phyloP scores from a whole-genome alignment of 2,797 vertebrate genomes.

The Arctocebus calabarensis region DNA sequence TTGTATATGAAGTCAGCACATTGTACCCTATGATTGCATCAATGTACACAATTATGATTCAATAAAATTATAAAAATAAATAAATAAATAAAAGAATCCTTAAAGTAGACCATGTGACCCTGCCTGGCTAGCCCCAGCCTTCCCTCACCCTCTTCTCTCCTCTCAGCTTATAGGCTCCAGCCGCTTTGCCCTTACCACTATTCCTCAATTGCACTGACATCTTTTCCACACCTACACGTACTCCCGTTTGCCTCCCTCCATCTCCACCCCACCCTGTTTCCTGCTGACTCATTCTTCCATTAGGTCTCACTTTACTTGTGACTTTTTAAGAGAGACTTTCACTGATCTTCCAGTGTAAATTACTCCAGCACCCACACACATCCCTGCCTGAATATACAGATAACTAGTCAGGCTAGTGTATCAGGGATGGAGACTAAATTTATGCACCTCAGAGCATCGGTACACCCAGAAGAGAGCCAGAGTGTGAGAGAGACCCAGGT shows the following conservation, averaged over 20 bases:
- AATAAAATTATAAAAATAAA: no score
- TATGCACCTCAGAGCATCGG: not conserved
- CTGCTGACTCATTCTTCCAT: not conserved
- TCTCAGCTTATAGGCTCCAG: not conserved
- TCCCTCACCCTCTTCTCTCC: not conserved
- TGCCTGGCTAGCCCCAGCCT: not conserved
- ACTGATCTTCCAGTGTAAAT: not conserved
- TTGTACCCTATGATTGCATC: no score
- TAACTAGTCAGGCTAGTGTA: not conserved
- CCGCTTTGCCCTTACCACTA: not conserved
- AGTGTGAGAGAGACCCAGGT: not conserved
- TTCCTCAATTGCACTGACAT: not conserved
- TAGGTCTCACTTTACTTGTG: not conserved
- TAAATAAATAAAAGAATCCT: not conserved
- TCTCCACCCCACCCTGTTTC: no score
- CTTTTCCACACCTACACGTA: not conserved
- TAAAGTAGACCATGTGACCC: not conserved
- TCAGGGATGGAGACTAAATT: not conserved
- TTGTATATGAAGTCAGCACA: no score
- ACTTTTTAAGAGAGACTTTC: not conserved
- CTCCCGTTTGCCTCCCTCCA: not conserved
- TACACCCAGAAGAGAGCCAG: not conserved
- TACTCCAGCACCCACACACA: not conserved
- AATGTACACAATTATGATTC: no score
- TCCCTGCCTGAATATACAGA: not conserved